Conservation (phyloP, 2,888 invertebrate genomes). For the Idaea straminata region DNA sequence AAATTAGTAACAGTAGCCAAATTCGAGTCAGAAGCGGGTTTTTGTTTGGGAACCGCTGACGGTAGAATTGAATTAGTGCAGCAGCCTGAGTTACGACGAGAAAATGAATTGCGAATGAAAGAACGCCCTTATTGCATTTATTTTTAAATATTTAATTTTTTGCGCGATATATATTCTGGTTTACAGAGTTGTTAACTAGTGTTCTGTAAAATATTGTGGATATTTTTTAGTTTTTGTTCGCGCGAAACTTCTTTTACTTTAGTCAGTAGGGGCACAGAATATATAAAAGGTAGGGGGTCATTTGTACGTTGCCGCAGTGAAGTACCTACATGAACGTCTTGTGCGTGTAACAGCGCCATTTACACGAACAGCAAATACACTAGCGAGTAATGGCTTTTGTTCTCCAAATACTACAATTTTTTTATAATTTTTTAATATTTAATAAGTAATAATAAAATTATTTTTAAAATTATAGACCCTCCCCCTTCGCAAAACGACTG, state of each 20-base stretch:
- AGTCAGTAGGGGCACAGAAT: no score
- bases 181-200: not conserved
- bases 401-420: no score
- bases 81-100: not conserved
- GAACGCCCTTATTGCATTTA: not conserved
- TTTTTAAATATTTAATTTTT: not conserved
- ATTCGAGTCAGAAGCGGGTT: not conserved
- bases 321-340: not conserved
- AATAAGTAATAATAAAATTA: no score
- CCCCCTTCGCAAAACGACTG: no score
- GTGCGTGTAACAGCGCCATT: no score
- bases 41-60: not conserved
- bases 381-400: not conserved
- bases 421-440: no score
- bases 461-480: no score
- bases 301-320: not conserved
- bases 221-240: not conserved
- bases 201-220: not conserved
- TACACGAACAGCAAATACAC: not conserved
- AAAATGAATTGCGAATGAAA: not conserved
- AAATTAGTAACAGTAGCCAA: not conserved
- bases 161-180: not conserved
- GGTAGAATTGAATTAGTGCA: not conserved
- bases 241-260: no score
- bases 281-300: no score